These are phyloP conservation scores for Raja brachyura DNA, from an alignment of 2,113 vertebrate genomes.

Conservation along the genomic window DNA sequence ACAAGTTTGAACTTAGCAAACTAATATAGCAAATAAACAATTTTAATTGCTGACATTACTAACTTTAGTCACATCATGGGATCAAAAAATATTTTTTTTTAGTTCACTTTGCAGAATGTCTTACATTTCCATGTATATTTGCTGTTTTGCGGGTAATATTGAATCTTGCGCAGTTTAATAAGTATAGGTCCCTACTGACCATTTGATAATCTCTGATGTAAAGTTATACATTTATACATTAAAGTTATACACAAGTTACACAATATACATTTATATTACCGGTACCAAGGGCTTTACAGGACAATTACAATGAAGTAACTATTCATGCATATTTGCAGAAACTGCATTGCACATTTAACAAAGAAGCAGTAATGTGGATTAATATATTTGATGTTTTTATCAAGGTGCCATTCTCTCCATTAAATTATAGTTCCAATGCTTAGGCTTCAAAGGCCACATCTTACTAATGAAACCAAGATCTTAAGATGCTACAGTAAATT, in stretches of 20 bases:
- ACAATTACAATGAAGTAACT: not conserved
- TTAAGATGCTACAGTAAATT: not conserved
- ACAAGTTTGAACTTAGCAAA: constrained; percentile 18
- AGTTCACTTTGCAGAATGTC: too few species aligned
- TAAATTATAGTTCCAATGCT: not conserved
- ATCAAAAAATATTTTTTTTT: constrained; percentile 1
- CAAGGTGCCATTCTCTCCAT: not conserved
- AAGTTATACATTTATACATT: not conserved
- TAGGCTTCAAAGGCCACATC: not conserved
- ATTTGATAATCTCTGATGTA: not conserved
- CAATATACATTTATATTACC: not conserved
- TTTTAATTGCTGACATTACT: not conserved
- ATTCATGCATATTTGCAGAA: not conserved
- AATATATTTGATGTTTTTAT: not conserved
- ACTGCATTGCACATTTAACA: not conserved
- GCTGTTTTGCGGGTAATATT: not conserved
- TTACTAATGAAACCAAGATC: not conserved
- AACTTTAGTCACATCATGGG: not conserved
- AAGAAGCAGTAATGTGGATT: not conserved
- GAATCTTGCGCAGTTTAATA: not conserved
- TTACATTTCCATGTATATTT: not conserved
- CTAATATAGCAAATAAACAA: not conserved
- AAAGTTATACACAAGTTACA: too few species aligned
- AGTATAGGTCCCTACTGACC: not conserved
- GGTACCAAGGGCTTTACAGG: not conserved